phyloP scores from a whole-genome alignment of 2,113 vertebrate species.

The Agelaius tricolor region DNA sequence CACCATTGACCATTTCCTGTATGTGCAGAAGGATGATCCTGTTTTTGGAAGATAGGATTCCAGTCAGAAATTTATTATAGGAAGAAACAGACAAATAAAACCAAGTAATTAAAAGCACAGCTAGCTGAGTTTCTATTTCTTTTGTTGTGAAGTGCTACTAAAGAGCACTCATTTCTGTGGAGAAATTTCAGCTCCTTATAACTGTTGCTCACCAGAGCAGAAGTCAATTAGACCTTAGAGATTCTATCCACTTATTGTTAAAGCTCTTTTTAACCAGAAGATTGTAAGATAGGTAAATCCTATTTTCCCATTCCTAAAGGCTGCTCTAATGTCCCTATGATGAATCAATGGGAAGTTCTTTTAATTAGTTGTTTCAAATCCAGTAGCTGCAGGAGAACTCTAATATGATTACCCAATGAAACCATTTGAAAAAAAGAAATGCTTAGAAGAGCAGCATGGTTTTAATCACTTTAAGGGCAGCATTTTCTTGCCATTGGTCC shows the following conservation, averaged over 20 bases:
- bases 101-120: background rate
- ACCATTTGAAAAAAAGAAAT: background rate
- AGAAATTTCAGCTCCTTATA: background rate
- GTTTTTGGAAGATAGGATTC: background rate
- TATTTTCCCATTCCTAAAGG: background rate
- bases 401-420: slow-evolving; percentile 26
- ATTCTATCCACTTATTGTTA: background rate
- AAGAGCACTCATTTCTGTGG: background rate
- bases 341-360: slow-evolving; percentile 31
- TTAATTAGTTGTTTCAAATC: slow-evolving; percentile 18
- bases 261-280: background rate
- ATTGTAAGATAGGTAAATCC: background rate
- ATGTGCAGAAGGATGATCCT: background rate
- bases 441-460: background rate
- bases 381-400: slow-evolving; percentile 23
- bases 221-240: background rate
- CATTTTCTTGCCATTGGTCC: slow-evolving; percentile 10
- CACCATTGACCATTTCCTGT: background rate
- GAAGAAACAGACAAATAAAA: background rate
- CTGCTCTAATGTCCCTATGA: background rate
- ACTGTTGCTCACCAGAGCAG: background rate
- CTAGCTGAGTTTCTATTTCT: background rate
- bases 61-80: background rate
- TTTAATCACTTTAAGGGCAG: slow-evolving; percentile 36
- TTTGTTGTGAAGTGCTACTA: background rate